These are phyloP conservation scores for Reticulitermes speratus DNA, from an alignment of 1,140 invertebrate species.

Conservation along the genomic window DNA sequence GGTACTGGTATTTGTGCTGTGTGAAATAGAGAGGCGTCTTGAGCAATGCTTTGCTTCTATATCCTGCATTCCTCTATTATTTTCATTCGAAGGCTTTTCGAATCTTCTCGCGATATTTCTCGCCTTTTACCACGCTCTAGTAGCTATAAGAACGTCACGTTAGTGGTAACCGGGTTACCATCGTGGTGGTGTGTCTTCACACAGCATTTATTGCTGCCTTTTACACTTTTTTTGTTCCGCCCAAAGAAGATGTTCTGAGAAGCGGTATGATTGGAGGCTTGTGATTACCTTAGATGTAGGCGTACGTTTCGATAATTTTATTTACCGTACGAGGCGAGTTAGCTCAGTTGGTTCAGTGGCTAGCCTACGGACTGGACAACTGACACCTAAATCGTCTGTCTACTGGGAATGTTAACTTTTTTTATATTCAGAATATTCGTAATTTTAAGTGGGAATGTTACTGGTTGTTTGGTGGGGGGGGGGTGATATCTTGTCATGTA, in stretches of 20 bases:
- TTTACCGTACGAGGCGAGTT: no score
- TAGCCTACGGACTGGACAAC: no score
- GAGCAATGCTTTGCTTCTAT: not conserved
- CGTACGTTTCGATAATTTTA: no score
- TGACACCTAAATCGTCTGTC: no score
- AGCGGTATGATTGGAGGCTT: no score
- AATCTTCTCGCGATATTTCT: not conserved
- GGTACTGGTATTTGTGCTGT: not conserved
- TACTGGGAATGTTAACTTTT: no score
- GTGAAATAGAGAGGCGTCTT: not conserved
- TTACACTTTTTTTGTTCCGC: not conserved
- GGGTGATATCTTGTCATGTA: no score
- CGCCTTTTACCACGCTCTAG: not conserved
- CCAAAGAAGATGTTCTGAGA: not conserved
- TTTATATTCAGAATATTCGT: no score
- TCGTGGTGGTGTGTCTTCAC: not conserved
- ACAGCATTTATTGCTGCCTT: not conserved
- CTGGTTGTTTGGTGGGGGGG: no score
- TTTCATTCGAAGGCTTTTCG: not conserved
- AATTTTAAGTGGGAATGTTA: no score
- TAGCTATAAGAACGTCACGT: not conserved
- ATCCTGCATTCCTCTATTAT: not conserved
- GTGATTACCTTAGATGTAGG: no score
- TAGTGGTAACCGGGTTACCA: not conserved
- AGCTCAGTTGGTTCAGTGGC: no score